Base-by-base conservation (phyloP, 2,797 vertebrate genomes). In the Borostomias antarcticus region DNA sequence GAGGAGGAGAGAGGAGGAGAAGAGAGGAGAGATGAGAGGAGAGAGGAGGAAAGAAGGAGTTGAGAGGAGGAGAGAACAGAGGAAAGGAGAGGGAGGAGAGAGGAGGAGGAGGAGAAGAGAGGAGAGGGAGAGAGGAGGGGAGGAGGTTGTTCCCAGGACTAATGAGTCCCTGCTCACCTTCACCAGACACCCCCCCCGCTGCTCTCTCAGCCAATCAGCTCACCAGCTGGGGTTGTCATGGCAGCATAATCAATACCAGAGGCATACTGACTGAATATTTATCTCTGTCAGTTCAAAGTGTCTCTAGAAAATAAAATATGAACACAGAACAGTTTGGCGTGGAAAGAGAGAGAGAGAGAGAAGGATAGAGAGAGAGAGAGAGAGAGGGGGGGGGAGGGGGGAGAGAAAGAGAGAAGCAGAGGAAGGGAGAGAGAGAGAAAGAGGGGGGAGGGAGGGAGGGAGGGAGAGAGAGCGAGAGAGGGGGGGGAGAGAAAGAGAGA, bases 151-250 rank as follows among this genome's bases (percentile, higher is more conserved):
- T 3, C n/a, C 32, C 43, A 13, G 23, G 13, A n/a, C 32, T 7
- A 26, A 68, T 53, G 64, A 59, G 15, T 62, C 63, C 30, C 23
- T 33, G 2, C 10, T 30, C 11, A 58, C 60, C 30, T 30, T 19
- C 10, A 3, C 8, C 9, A 8, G 10, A 56, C 6, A 56, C n/a
- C 26, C 23, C 15, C 10, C 33, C 58, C 40, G 4, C 43, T 58
- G 26, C 25, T 28, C 59, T 19, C 58, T 26, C 19, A 10, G 9
- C 48, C 21, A 26, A 7, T 25, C 19, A 10, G 21, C 48, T 25
- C 5, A 25, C 2, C 21, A 51, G 26, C 57, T 19, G 17, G 21
- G 5, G 37, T 61, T 11, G 8, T 25, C 13, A 62, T 50, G 45
- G n/a, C 32, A 19, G 45, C 15, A 21, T 28, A 45, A 45, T 6